Conservation (phyloP, 2,797 vertebrate species). For the Protosalanx chinensis region DNA sequence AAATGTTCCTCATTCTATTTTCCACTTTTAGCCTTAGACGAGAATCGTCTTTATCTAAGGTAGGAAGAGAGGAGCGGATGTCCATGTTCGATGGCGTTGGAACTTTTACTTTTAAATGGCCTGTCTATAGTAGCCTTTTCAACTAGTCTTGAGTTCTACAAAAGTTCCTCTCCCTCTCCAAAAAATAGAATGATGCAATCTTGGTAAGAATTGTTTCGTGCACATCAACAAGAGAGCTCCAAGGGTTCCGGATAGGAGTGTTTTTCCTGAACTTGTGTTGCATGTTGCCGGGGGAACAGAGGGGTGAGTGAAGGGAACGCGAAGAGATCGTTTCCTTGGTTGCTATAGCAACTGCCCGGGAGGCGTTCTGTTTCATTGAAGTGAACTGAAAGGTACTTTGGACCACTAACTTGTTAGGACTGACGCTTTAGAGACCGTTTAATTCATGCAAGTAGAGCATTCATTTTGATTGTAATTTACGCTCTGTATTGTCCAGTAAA, state of each 20-base stretch:
- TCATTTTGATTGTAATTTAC: background rate
- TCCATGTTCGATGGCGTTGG: slow-evolving; percentile 46
- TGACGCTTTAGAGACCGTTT: slow-evolving; percentile 3
- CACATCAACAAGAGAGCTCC: slow-evolving; percentile 24
- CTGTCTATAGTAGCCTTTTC: background rate
- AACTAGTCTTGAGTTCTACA: background rate
- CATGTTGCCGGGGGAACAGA: slow-evolving; percentile 61
- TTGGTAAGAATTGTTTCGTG: slow-evolving; percentile 27
- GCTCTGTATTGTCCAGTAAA: background rate
- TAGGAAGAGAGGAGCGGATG: slow-evolving; percentile 31
- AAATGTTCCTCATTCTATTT: slow-evolving; percentile 67
- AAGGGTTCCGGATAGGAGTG: slow-evolving; percentile 47
- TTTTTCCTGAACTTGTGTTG: slow-evolving; percentile 55
- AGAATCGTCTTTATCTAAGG: slow-evolving; percentile 47
- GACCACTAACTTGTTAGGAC: slow-evolving; percentile 16
- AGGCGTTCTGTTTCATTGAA: slow-evolving; percentile 37
- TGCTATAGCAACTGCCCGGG: slow-evolving; percentile 56
- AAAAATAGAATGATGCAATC: background rate
- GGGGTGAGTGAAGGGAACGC: slow-evolving; percentile 44
- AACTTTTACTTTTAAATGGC: background rate
- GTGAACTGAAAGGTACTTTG: slow-evolving; percentile 17
- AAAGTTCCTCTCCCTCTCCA: slow-evolving; percentile 3
- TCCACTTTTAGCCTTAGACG: slow-evolving; percentile 61
- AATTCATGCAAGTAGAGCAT: background rate
- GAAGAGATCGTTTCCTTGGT: slow-evolving; percentile 52